These are phyloP conservation scores for Mus spicilegus DNA, from an alignment of 2,113 vertebrate genomes.

Conservation along the genomic window DNA sequence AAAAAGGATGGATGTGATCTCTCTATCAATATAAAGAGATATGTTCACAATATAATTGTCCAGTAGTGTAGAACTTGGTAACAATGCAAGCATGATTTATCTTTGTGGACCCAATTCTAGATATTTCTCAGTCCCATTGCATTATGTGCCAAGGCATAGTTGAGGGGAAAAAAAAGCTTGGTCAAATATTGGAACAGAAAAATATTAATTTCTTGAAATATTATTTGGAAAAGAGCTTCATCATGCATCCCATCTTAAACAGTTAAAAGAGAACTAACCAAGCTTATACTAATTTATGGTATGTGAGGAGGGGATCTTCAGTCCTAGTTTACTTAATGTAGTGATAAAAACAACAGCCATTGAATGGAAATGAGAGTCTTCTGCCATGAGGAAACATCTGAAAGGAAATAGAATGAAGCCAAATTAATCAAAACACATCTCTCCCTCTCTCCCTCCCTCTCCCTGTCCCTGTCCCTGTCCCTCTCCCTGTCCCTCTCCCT, in stretches of 20 bases:
- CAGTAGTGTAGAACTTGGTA: background rate
- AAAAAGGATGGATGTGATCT: background rate
- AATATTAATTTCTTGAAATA: background rate
- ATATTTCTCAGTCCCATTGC: rapidly evolving
- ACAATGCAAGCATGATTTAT: background rate
- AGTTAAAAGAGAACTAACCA: background rate
- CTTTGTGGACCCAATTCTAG: background rate
- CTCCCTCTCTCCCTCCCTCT: too few species aligned
- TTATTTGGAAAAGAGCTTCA: background rate
- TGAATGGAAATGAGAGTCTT: background rate
- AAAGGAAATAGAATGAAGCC: background rate
- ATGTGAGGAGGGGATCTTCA: background rate
- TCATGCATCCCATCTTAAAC: background rate
- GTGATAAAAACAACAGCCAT: background rate
- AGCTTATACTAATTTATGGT: background rate
- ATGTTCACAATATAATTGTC: background rate
- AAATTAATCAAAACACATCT: background rate
- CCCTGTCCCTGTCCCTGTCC: too few species aligned
- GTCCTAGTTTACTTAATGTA: background rate
- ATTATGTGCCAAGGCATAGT: background rate
- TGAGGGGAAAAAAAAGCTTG: background rate
- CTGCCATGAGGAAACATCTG: background rate
- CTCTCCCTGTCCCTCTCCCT: background rate
- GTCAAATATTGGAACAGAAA: background rate
- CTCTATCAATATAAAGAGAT: background rate